phyloP scores from a whole-genome alignment of 2,797 vertebrate species.

The Sebastolobus alascanus region DNA sequence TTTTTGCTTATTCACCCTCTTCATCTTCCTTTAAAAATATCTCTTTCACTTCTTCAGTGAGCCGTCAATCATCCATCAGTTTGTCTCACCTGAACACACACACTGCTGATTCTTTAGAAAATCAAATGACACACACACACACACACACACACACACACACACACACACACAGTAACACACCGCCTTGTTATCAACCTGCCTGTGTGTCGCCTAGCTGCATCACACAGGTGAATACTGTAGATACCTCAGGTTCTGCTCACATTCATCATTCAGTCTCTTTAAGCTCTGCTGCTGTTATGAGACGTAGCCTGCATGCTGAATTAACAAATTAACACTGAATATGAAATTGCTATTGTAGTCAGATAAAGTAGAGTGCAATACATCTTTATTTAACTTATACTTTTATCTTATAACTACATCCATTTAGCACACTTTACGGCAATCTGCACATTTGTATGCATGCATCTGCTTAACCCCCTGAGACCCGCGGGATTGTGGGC shows the following conservation, averaged over 20 bases:
- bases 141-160: constrained; percentile 7
- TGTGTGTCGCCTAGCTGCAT: not conserved
- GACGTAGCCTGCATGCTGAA: not conserved
- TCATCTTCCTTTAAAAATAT: not conserved
- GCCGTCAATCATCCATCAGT: constrained; percentile 6
- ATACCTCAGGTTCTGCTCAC: not conserved
- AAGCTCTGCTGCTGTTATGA: not conserved
- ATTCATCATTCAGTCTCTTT: not conserved
- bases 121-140: not conserved
- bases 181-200: not conserved
- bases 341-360: not conserved
- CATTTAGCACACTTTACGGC: not conserved
- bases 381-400: not conserved
- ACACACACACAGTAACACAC: not conserved
- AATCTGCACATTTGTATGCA: not conserved
- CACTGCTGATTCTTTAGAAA: not conserved
- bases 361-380: not conserved
- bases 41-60: not conserved
- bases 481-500: no score
- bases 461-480: not conserved
- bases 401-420: not conserved
- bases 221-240: not conserved
- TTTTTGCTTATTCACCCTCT: not conserved
- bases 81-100: not conserved
- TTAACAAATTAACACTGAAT: not conserved